These are phyloP conservation scores for Berghia stephanieae DNA, from an alignment of 1,140 invertebrate species.

Conservation along the genomic window DNA sequence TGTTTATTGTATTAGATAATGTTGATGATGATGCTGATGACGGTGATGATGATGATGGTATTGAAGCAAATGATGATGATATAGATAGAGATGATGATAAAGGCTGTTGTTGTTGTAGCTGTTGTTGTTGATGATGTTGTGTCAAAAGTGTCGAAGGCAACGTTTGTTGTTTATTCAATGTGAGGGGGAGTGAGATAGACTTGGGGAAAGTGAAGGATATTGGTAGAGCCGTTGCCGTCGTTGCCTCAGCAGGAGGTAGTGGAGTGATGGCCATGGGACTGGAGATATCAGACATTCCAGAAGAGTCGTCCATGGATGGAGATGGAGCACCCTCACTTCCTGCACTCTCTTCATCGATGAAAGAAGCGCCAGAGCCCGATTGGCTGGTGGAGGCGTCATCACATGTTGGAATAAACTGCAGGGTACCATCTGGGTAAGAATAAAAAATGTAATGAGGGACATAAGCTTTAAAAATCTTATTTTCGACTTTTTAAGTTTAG, in stretches of 20 bases:
- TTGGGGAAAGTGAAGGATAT: slow-evolving; percentile 28
- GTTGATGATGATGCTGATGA: no score
- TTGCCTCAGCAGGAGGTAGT: background rate
- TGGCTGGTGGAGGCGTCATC: slow-evolving; percentile 85
- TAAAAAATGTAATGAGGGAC: background rate
- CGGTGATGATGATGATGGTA: no score
- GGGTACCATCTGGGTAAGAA: slow-evolving; percentile 78
- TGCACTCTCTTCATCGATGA: slow-evolving; percentile 85
- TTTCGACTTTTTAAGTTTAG: no score
- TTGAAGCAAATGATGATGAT: no score
- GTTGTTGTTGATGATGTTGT: no score
- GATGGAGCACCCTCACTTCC: slow-evolving; percentile 73
- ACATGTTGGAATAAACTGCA: slow-evolving; percentile 90
- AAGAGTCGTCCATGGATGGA: slow-evolving; percentile 59
- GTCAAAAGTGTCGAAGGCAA: no score
- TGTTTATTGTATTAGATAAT: no score
- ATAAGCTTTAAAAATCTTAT: no score
- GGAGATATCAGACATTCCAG: slow-evolving; percentile 56
- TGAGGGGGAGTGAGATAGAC: slow-evolving; percentile 21
- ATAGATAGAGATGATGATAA: no score
- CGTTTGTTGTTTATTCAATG: background rate
- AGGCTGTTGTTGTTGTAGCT: no score
- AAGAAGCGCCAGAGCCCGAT: slow-evolving; percentile 81
- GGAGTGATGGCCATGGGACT: slow-evolving; percentile 44
- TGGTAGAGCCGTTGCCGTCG: no score